Evolutionary conservation across 2,113 vertebrate genomes (phyloP).

Genomic region (Pangasianodon hypophthalmus): DNA sequence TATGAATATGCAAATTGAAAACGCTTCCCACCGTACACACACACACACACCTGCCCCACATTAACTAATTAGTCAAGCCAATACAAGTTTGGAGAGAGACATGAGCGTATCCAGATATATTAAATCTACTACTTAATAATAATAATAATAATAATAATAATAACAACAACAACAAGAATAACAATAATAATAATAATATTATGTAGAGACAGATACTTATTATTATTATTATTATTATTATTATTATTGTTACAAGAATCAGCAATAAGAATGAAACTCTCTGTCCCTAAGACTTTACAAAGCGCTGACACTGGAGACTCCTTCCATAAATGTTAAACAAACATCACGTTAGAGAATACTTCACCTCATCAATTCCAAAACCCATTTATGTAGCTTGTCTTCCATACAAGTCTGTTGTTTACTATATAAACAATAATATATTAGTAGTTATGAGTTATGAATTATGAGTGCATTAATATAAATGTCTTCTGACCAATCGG

Average conservation of each 20-base stretch:
- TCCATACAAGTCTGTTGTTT: not conserved
- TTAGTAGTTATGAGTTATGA: too few species aligned
- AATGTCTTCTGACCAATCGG: not conserved
- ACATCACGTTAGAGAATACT: not conserved
- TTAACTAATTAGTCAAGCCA: not conserved
- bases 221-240: not conserved
- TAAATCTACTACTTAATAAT: not conserved
- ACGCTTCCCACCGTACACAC: not conserved
- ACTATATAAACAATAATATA: not conserved
- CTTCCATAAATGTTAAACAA: not conserved
- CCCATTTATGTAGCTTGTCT: not conserved
- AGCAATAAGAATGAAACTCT: not conserved
- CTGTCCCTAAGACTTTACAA: not conserved
- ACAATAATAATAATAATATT: not conserved
- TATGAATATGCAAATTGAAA: conserved; percentile 15
- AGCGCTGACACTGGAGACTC: not conserved
- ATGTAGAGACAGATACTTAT: not conserved
- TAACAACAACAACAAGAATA: too few species aligned
- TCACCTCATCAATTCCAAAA: not conserved
- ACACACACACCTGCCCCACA: not conserved
- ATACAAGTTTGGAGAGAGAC: not conserved
- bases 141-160: not conserved
- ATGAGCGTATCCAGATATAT: not conserved
- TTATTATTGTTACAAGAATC: not conserved
- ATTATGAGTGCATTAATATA: too few species aligned